These are phyloP conservation scores for Metalampra italica DNA, from an alignment of 2,888 invertebrate species.

Conservation along the genomic window DNA sequence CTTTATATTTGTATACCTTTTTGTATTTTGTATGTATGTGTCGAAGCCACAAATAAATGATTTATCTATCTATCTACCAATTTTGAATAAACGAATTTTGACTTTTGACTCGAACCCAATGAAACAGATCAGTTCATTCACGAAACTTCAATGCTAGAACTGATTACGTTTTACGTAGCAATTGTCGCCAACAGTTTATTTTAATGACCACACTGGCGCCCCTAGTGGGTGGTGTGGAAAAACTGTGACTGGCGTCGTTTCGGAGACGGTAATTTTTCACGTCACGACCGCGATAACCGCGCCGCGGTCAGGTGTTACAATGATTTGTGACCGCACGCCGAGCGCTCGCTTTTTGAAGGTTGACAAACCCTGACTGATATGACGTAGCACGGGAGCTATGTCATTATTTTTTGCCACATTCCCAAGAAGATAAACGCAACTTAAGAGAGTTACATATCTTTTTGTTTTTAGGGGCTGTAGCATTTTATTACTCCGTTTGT, in stretches of 20 bases:
- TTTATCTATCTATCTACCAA: too few relatives aligned
- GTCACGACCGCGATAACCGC: constrained; percentile 62
- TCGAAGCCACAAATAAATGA: too few relatives aligned
- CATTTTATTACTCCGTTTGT: constrained; percentile 5
- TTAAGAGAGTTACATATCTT: too few relatives aligned
- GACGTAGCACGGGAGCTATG: not conserved
- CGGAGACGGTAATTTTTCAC: constrained; percentile 71
- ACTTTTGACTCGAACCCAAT: too few relatives aligned
- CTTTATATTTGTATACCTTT: too few relatives aligned
- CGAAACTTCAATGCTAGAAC: constrained; percentile 11
- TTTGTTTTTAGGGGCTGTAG: not conserved
- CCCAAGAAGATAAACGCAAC: constrained; percentile 2
- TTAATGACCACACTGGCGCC: constrained; percentile 46
- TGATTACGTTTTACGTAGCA: constrained; percentile 25
- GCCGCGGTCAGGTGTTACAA: constrained; percentile 68
- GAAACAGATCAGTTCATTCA: constrained; percentile 29
- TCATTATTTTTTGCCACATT: constrained; percentile 5
- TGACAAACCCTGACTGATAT: constrained; percentile 23
- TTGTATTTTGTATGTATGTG: too few relatives aligned
- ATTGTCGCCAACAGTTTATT: constrained; percentile 66
- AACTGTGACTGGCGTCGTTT: constrained; percentile 50
- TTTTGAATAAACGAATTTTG: too few relatives aligned
- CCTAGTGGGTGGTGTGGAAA: constrained; percentile 48
- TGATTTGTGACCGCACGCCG: constrained; percentile 62
- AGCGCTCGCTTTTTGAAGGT: constrained; percentile 29